Evolutionary conservation across 2,888 invertebrate species (phyloP).

Genomic region (Dorcus parallelipipedus): DNA sequence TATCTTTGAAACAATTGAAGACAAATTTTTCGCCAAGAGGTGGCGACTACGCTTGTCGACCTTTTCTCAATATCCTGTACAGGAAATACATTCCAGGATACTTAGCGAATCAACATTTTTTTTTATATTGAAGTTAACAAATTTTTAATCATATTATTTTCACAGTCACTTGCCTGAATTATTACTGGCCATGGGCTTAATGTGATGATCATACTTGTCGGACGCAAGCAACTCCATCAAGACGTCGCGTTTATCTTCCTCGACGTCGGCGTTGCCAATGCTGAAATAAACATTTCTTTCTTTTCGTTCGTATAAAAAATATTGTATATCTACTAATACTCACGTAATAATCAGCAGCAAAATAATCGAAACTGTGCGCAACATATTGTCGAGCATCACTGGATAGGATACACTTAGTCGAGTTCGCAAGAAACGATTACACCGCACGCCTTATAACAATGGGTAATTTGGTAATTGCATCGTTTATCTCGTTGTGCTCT

Average conservation of each 20-base stretch:
- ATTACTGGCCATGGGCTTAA: slow-evolving; percentile 19
- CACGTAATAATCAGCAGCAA: not conserved
- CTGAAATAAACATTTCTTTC: no score
- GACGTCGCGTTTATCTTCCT: slow-evolving; percentile 17
- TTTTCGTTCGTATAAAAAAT: no score
- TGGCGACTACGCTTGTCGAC: no score
- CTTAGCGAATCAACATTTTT: no score
- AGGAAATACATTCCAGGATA: no score
- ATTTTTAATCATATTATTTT: not conserved
- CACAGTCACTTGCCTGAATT: slow-evolving; percentile 14
- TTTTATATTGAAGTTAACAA: not conserved
- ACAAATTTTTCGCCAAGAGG: no score
- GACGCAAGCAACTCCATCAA: slow-evolving; percentile 18
- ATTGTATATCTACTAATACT: not conserved
- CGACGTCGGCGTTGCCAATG: slow-evolving; percentile 8
- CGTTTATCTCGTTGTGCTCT: slow-evolving; percentile 10
- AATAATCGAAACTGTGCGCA: no score
- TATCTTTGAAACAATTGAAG: no score
- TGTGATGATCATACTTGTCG: slow-evolving; percentile 18
- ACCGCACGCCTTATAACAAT: not conserved
- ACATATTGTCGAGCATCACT: no score
- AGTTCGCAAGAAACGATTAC: not conserved
- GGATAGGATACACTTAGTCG: no score
- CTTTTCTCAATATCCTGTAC: no score
- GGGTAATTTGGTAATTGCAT: slow-evolving; percentile 2